These are phyloP conservation scores for Plagodis pulveraria DNA, from an alignment of 2,888 invertebrate species.

Conservation along the genomic window DNA sequence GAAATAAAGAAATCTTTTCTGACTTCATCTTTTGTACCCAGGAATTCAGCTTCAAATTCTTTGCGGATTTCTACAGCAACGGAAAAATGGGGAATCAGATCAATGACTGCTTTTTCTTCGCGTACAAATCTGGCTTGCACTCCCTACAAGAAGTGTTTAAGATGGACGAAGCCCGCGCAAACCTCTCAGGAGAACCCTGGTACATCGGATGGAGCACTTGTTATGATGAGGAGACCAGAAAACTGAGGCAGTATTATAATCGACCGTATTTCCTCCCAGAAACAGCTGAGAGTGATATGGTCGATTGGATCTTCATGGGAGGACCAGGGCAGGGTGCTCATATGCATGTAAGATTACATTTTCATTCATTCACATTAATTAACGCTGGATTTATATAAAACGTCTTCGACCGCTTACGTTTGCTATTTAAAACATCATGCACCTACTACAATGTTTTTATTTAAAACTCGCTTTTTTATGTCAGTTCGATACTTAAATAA, in stretches of 20 bases:
- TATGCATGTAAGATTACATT: conserved; percentile 91
- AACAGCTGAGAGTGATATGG: conserved; percentile 93
- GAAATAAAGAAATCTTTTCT: too few species aligned
- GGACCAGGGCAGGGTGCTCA: conserved; percentile 97
- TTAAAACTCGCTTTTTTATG: too few species aligned
- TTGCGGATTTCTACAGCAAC: conserved; percentile 90
- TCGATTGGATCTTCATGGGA: conserved; percentile 99
- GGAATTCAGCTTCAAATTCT: conserved; percentile 93
- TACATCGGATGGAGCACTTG: conserved; percentile 97
- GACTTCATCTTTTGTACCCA: conserved; percentile 5
- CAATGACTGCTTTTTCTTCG: conserved; percentile 95
- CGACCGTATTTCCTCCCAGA: conserved; percentile 95
- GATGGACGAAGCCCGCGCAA: conserved; percentile 90
- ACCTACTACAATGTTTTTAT: too few species aligned
- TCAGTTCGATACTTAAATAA: too few species aligned
- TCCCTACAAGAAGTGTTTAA: conserved; percentile 92
- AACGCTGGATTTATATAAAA: background rate
- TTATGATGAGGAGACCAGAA: conserved; percentile 91
- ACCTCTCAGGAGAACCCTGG: conserved; percentile 88
- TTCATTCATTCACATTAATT: background rate
- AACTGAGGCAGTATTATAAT: conserved; percentile 90
- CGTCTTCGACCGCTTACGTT: too few species aligned
- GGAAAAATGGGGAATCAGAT: conserved; percentile 80
- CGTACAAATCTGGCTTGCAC: conserved; percentile 94
- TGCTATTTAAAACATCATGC: too few species aligned